Percentiles rank a stretch among this genome's conserved stretches.
Conservation (phyloP, 2,888 invertebrate species). For the Diogma glabrata region DNA sequence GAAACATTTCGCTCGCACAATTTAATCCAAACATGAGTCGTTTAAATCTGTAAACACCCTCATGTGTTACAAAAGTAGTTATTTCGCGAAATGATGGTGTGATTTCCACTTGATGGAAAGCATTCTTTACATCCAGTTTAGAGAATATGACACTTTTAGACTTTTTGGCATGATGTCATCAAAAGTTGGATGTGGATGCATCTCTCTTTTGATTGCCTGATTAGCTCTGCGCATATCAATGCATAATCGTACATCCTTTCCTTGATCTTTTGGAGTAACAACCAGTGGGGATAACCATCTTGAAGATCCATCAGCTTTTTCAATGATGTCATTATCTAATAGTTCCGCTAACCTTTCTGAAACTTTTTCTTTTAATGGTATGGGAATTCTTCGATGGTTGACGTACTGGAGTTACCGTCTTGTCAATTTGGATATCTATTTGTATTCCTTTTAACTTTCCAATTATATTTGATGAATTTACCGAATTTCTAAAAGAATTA, state of each 20-base stretch:
- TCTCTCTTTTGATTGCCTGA: conserved; percentile 7
- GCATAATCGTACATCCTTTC: conserved; percentile 1
- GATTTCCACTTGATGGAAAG: too few relatives aligned
- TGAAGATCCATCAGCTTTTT: background rate
- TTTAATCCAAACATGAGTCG: too few relatives aligned
- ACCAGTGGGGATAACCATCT: conserved; percentile 3
- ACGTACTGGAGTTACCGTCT: conserved; percentile 19
- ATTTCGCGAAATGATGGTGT: too few relatives aligned
- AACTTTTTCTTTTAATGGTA: background rate
- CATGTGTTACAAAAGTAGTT: too few relatives aligned
- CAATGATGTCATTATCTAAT: background rate
- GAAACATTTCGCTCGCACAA: too few relatives aligned
- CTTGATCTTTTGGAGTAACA: background rate
- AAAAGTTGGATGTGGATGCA: too few relatives aligned
- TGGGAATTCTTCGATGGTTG: background rate
- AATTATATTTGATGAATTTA: conserved; percentile 15
- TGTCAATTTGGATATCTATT: conserved; percentile 21
- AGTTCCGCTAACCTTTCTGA: background rate
- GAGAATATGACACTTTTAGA: too few relatives aligned
- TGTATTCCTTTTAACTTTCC: conserved; percentile 22
- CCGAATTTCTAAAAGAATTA: background rate
- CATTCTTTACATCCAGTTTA: too few relatives aligned
- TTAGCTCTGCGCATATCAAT: conserved; percentile 7
- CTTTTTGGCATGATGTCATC: too few relatives aligned
- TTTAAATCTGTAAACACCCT: too few relatives aligned